Conservation (phyloP, 2,113 vertebrate species). For the Cyprinus carpio region DNA sequence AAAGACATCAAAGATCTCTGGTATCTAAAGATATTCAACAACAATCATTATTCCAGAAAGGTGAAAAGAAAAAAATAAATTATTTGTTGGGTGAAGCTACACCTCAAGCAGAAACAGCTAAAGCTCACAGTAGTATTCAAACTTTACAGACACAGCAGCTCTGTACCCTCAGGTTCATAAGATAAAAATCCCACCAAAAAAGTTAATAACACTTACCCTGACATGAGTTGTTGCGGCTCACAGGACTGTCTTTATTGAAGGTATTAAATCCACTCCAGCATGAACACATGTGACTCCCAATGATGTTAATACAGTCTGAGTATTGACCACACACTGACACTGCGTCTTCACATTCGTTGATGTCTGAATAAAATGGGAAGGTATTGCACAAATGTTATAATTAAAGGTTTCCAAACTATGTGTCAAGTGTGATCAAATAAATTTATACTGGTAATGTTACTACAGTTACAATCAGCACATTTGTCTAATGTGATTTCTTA, state of each 20-base stretch:
- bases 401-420: background rate
- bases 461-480: too few relatives aligned
- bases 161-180: background rate
- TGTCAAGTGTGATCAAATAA: background rate
- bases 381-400: background rate
- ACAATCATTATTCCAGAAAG: background rate
- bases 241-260: constrained; percentile 39
- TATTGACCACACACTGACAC: constrained; percentile 23
- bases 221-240: constrained; percentile 29
- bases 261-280: constrained; percentile 46
- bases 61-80: accelerated
- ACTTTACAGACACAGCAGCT: background rate
- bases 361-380: background rate
- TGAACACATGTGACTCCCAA: constrained; percentile 48
- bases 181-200: too few relatives aligned
- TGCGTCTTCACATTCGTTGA: background rate
- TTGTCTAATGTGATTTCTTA: constrained; percentile 7
- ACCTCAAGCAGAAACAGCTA: background rate
- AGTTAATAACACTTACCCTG: background rate
- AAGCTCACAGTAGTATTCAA: background rate
- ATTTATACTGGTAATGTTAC: too few relatives aligned
- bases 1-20: background rate
- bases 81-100: background rate
- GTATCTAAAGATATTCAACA: background rate
- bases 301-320: constrained; percentile 30